Evolutionary conservation across 2,113 vertebrate genomes (phyloP).

Genomic region (Erythrocercus mccallii): DNA sequence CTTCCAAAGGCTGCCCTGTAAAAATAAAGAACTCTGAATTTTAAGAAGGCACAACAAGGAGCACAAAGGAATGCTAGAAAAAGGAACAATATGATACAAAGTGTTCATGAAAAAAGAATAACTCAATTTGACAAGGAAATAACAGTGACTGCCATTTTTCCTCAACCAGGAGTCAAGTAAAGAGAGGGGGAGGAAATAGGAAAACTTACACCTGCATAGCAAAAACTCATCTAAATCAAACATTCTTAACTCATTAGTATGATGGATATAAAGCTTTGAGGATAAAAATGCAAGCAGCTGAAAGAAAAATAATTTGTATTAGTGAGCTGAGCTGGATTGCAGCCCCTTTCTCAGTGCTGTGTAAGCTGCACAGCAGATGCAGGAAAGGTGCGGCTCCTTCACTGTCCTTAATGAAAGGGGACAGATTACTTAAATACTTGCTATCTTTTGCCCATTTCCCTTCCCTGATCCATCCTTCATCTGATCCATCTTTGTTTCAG

Average conservation of each 20-base stretch:
- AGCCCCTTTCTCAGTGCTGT: not conserved
- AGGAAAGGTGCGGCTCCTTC: not conserved
- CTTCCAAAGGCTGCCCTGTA: not conserved
- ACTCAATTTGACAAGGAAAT: not conserved
- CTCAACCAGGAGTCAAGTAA: not conserved
- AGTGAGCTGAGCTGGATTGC: not conserved
- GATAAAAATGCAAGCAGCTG: not conserved
- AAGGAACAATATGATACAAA: not conserved
- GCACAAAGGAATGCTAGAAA: not conserved
- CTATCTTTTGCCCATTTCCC: not conserved
- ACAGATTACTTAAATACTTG: not conserved
- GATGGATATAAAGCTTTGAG: not conserved
- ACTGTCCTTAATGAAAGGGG: not conserved
- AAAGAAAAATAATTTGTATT: not conserved
- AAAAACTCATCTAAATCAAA: not conserved
- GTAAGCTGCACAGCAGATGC: not conserved
- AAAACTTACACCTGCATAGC: not conserved
- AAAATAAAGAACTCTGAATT: not conserved
- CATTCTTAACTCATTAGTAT: not conserved
- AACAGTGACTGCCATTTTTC: not conserved
- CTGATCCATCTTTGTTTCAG: not conserved
- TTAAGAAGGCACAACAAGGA: not conserved
- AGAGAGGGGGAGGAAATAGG: accelerated
- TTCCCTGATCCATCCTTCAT: not conserved
- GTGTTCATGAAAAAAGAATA: not conserved